Conservation (phyloP, 2,888 invertebrate species). For the Tanypteryx hageni region DNA sequence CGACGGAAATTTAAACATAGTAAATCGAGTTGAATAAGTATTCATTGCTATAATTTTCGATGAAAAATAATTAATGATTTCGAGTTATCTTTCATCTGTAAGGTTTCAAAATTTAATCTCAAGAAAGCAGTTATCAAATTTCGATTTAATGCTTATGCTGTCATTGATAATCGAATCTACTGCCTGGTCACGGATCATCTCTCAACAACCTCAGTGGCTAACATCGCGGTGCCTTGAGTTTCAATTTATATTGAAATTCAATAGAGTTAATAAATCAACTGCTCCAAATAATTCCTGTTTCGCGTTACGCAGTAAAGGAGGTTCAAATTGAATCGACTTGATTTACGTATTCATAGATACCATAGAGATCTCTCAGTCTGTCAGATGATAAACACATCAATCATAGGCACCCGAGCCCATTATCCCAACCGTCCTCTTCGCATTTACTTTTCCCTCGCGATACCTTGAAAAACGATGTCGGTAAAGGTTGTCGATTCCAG, state of each 20-base stretch:
- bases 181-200: background rate
- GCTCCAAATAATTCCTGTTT: background rate
- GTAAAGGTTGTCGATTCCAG: slow-evolving; percentile 40
- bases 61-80: too few relatives aligned
- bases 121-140: too few relatives aligned
- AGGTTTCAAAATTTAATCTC: too few relatives aligned
- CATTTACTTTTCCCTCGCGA: background rate
- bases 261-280: background rate
- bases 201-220: background rate
- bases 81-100: too few relatives aligned
- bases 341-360: background rate
- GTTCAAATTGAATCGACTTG: background rate
- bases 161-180: background rate
- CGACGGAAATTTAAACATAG: too few relatives aligned
- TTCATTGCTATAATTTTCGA: too few relatives aligned
- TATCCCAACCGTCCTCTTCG: background rate
- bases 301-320: background rate
- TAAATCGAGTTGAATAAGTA: too few relatives aligned
- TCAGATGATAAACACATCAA: slow-evolving; percentile 52
- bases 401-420: background rate
- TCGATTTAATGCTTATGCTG: background rate
- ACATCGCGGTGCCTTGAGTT: background rate
- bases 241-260: slow-evolving; percentile 1
- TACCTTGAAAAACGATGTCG: slow-evolving; percentile 1
- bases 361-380: background rate